phyloP scores from a whole-genome alignment of 2,113 vertebrate species.

The Cynopterus brachyotis region DNA sequence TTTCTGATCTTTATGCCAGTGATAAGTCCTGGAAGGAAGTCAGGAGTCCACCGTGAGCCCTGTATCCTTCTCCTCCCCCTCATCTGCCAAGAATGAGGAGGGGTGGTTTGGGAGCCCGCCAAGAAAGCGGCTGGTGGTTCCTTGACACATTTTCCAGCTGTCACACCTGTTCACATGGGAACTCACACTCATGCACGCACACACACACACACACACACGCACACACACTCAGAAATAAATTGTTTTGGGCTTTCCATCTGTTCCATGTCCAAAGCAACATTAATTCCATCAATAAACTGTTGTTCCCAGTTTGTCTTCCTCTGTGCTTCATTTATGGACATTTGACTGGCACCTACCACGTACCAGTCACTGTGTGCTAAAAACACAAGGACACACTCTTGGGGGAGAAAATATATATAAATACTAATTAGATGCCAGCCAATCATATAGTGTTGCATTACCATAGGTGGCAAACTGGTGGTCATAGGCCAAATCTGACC shows the following conservation, averaged over 20 bases:
- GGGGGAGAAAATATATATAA: neutral
- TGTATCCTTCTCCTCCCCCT: neutral
- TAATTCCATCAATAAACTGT: constrained; percentile 2
- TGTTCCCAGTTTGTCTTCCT: neutral
- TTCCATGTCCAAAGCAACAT: neutral
- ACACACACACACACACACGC: neutral
- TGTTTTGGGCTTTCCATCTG: constrained; percentile 45
- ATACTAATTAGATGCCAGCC: neutral
- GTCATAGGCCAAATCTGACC: neutral
- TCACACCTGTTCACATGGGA: constrained; percentile 55
- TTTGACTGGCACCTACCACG: neutral
- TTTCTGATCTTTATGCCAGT: constrained; percentile 68
- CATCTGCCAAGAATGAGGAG: neutral
- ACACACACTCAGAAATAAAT: constrained; percentile 9
- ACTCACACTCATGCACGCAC: neutral
- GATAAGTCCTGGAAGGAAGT: constrained; percentile 54
- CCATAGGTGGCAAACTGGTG: neutral
- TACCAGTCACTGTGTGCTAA: neutral
- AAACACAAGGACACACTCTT: neutral
- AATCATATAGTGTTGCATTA: neutral
- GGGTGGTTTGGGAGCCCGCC: neutral
- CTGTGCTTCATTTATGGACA: neutral
- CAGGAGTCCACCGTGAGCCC: constrained; percentile 22
- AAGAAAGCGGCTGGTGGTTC: constrained; percentile 24
- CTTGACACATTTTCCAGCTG: constrained; percentile 52